Conservation (phyloP, 2,797 vertebrate genomes). For the Acrocephalus scirpaceus region DNA sequence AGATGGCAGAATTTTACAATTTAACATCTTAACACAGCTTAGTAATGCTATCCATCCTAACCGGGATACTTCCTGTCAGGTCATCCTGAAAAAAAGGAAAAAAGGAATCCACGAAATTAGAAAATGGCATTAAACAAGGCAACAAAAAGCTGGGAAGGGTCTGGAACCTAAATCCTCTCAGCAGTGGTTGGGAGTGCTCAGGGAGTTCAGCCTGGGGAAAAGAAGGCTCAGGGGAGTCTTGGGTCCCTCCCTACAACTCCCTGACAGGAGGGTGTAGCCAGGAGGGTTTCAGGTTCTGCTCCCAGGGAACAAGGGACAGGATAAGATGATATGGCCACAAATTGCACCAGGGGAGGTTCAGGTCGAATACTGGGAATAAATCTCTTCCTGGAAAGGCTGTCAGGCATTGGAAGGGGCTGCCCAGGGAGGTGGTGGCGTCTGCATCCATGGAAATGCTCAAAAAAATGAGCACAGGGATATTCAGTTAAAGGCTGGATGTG, state of each 20-base stretch:
- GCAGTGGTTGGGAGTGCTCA: not conserved
- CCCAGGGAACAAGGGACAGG: not conserved
- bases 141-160: not conserved
- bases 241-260: not conserved
- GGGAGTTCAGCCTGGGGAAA: not conserved
- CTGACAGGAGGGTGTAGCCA: no score
- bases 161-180: not conserved
- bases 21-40: not conserved
- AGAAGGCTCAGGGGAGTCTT: not conserved
- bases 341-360: not conserved
- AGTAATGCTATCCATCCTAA: not conserved
- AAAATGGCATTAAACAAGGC: not conserved
- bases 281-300: accelerated
- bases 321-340: not conserved
- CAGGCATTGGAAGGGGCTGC: not conserved
- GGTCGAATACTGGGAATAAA: accelerated
- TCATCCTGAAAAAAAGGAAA: not conserved
- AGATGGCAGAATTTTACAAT: not conserved
- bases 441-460: not conserved
- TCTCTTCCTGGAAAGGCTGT: not conserved
- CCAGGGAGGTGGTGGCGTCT: not conserved
- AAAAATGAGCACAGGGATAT: not conserved
- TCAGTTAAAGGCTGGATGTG: not conserved
- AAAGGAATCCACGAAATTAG: not conserved
- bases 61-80: not conserved